phyloP scores from a whole-genome alignment of 2,113 vertebrate genomes.

The Argyrosomus japonicus region DNA sequence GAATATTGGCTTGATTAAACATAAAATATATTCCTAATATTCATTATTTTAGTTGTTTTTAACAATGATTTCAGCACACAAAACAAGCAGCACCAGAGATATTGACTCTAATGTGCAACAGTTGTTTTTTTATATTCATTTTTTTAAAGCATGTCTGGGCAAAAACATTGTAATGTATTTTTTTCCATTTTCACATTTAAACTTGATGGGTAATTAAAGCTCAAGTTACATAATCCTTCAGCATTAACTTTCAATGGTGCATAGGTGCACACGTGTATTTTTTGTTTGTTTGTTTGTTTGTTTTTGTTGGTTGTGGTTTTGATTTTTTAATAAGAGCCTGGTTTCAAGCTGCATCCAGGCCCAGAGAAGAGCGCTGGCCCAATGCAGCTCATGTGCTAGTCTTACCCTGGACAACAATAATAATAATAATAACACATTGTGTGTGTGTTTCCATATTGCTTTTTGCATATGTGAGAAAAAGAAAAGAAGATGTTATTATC shows the following conservation, averaged over 20 bases:
- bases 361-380: too few species aligned
- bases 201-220: constrained; percentile 53
- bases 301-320: too few species aligned
- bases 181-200: background rate
- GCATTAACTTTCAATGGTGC: background rate
- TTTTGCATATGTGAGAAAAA: too few species aligned
- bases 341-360: too few species aligned
- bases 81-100: background rate
- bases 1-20: background rate
- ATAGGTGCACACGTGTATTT: too few species aligned
- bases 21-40: background rate
- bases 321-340: too few species aligned
- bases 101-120: background rate
- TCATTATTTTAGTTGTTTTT: background rate
- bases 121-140: background rate
- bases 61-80: background rate
- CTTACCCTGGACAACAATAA: too few species aligned
- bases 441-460: too few species aligned
- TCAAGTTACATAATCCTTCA: constrained; percentile 44
- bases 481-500: too few species aligned
- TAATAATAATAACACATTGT: too few species aligned
- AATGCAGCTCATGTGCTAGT: too few species aligned
- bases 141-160: background rate
- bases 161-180: background rate
- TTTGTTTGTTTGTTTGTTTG: too few species aligned